These are phyloP conservation scores for Saccostrea glomerata DNA, from an alignment of 1,140 invertebrate genomes.

Conservation along the genomic window DNA sequence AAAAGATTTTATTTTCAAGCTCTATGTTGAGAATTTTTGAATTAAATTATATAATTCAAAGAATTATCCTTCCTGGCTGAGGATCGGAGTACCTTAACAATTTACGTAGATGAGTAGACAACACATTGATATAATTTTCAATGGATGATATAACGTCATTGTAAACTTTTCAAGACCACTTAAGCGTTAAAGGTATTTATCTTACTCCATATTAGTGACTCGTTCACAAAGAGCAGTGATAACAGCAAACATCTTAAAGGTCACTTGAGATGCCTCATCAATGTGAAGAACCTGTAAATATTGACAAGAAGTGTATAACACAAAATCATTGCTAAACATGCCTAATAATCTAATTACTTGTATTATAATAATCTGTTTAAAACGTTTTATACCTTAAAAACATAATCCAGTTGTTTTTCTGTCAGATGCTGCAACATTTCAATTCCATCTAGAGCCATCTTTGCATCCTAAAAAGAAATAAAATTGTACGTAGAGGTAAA, in stretches of 20 bases:
- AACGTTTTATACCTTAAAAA: conserved; percentile 67
- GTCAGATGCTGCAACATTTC: conserved; percentile 71
- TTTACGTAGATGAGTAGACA: too few species aligned
- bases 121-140: too few species aligned
- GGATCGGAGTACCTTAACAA: too few species aligned
- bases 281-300: conserved; percentile 75
- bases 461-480: conserved; percentile 66
- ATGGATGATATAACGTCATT: too few species aligned
- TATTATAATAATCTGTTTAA: neutral
- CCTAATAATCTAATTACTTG: neutral
- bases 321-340: neutral
- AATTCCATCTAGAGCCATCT: conserved; percentile 73
- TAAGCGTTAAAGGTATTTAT: neutral
- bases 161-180: too few species aligned
- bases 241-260: conserved; percentile 79
- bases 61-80: too few species aligned
- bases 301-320: neutral
- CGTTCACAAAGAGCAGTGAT: conserved; percentile 75
- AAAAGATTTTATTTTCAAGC: too few species aligned
- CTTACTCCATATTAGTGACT: conserved; percentile 79
- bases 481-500: too few species aligned
- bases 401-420: conserved; percentile 76
- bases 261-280: conserved; percentile 75
- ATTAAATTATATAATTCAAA: too few species aligned
- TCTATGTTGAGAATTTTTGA: too few species aligned